Conservation (phyloP, 2,888 invertebrate genomes). For the Acronicta aceris region DNA sequence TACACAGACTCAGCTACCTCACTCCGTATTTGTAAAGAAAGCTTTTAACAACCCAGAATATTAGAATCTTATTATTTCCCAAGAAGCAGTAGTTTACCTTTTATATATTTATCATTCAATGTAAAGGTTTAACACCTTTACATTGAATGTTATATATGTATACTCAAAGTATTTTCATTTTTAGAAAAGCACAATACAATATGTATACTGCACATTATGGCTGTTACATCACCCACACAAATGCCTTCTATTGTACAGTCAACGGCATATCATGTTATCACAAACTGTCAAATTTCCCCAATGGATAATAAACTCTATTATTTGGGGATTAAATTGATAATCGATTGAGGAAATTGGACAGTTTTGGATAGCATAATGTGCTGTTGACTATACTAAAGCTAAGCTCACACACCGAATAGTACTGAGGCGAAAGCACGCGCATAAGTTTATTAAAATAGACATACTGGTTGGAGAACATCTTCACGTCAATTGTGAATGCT, state of each 20-base stretch:
- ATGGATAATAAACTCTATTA: too few species aligned
- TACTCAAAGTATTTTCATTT: conserved; percentile 20
- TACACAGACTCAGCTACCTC: conserved; percentile 73
- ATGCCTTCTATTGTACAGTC: conserved; percentile 63
- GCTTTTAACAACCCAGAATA: conserved; percentile 22
- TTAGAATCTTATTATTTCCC: conserved; percentile 9
- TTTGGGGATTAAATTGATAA: too few species aligned
- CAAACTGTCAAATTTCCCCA: too few species aligned
- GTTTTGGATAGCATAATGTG: too few species aligned
- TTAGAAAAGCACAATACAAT: conserved; percentile 52
- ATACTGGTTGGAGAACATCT: conserved; percentile 14
- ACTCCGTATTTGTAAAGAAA: conserved; percentile 47
- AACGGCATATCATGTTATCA: too few species aligned
- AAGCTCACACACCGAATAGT: conserved; percentile 65
- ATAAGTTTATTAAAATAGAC: conserved; percentile 16
- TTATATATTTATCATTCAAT: conserved; percentile 9
- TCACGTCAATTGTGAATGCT: conserved; percentile 18
- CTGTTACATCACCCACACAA: conserved; percentile 86
- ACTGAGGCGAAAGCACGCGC: conserved; percentile 37
- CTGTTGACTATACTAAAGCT: too few species aligned
- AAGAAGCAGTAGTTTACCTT: conserved; percentile 30
- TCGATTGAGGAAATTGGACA: too few species aligned
- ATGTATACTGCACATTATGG: conserved; percentile 76
- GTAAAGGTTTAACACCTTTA: conserved; percentile 24
- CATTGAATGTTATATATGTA: too few species aligned